A percentile compares a stretch with the other conserved stretches of the same genome.
These are phyloP conservation scores for Pachypanchax playfairii DNA, from an alignment of 2,113 vertebrate genomes.

Conservation along the genomic window DNA sequence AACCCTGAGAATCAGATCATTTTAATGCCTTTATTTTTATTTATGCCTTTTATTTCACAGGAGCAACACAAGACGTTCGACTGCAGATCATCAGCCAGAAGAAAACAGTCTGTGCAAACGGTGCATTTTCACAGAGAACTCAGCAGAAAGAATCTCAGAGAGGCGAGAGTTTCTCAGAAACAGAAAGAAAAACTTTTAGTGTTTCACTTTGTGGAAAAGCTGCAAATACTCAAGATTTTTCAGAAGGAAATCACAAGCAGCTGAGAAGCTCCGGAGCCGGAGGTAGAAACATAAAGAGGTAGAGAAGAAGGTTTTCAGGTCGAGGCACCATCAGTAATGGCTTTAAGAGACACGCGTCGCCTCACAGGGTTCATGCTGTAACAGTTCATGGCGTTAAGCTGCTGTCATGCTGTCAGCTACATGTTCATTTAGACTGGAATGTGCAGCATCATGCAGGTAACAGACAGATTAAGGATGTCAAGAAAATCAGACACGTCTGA, in stretches of 20 bases:
- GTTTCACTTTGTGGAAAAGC: neutral
- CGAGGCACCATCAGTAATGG: too few species aligned
- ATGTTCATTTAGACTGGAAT: too few species aligned
- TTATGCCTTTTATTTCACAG: slow-evolving; percentile 44
- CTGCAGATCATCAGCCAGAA: slow-evolving; percentile 6
- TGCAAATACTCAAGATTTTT: neutral
- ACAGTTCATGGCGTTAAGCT: slow-evolving; percentile 21
- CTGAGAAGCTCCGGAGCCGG: slow-evolving; percentile 21
- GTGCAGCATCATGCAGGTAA: slow-evolving; percentile 40
- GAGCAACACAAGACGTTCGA: slow-evolving; percentile 22
- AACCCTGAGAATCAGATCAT: neutral
- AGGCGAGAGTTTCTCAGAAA: neutral
- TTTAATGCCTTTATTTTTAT: slow-evolving; percentile 36
- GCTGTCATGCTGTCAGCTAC: slow-evolving; percentile 37
- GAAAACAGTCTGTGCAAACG: slow-evolving; percentile 65
- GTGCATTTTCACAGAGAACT: slow-evolving; percentile 63
- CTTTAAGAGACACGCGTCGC: too few species aligned
- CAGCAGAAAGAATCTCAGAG: slow-evolving; percentile 3
- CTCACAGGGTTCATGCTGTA: slow-evolving; percentile 13
- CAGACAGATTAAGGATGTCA: too few species aligned
- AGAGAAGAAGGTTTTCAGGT: slow-evolving; percentile 24
- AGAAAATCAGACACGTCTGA: too few species aligned
- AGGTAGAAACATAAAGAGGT: slow-evolving; percentile 53
- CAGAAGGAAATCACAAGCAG: slow-evolving; percentile 4
- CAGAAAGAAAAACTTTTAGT: neutral